Percentiles rank a stretch among this genome's conserved stretches.
Conservation (phyloP, 2,888 invertebrate genomes). For the Mythimna lalbum region DNA sequence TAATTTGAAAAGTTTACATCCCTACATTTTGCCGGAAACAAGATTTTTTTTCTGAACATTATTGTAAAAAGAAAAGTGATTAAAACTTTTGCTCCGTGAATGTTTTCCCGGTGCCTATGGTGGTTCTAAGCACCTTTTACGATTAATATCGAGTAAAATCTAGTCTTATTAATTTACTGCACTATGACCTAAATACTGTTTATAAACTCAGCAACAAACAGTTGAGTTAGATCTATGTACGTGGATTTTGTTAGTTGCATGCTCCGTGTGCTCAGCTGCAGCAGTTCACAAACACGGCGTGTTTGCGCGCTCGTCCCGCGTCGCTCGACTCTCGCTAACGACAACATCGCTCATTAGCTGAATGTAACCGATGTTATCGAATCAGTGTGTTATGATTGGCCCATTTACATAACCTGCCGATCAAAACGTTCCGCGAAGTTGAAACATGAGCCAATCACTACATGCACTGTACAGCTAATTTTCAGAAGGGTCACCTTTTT, state of each 20-base stretch:
- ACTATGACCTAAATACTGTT: neutral
- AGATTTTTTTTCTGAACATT: conserved; percentile 20
- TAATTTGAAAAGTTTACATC: conserved; percentile 34
- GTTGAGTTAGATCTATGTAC: neutral
- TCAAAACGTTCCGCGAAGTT: neutral
- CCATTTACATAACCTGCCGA: conserved; percentile 17
- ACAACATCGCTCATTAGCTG: conserved; percentile 13
- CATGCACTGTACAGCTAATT: neutral
- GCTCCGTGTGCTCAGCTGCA: neutral
- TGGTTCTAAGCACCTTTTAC: neutral
- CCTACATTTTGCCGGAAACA: neutral
- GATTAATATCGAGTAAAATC: neutral
- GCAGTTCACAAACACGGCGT: neutral
- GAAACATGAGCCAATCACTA: conserved; percentile 12
- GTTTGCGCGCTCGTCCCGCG: neutral
- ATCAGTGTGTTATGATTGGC: conserved; percentile 16
- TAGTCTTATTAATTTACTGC: neutral
- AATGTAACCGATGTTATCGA: conserved; percentile 1
- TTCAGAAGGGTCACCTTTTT: too few species aligned
- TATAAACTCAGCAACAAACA: neutral
- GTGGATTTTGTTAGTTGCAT: neutral
- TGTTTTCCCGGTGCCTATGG: neutral
- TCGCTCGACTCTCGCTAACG: neutral
- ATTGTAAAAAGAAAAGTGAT: conserved; percentile 34
- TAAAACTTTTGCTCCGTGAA: conserved; percentile 29